A percentile compares a stretch with the other conserved stretches of the same genome.
Conservation (phyloP, 2,797 vertebrate genomes). For the Neosilurus hyrtlii region DNA sequence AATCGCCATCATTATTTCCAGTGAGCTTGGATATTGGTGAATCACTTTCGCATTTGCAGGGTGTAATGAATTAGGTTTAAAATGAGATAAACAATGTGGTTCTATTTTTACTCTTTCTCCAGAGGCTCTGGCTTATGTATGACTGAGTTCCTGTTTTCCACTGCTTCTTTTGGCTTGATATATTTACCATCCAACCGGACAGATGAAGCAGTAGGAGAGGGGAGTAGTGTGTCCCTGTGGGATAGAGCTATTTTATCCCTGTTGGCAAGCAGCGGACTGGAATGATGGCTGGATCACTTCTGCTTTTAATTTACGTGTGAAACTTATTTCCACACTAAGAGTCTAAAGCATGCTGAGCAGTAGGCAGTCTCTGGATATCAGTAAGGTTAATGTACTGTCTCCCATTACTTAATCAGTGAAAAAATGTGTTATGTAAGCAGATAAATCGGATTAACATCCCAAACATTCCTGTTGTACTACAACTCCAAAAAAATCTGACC, state of each 20-base stretch:
- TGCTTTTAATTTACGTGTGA: constrained; percentile 4
- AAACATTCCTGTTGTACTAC: constrained; percentile 11
- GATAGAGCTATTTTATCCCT: constrained; percentile 30
- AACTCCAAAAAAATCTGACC: background rate
- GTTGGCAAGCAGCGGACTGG: constrained; percentile 30
- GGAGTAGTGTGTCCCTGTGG: constrained; percentile 25
- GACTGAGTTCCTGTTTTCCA: constrained; percentile 32
- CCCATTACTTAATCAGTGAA: background rate
- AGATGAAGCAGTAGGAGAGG: constrained; percentile 36
- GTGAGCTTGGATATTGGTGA: constrained; percentile 20
- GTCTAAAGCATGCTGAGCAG: background rate
- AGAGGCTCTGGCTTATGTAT: constrained; percentile 27
- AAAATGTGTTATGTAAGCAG: constrained; percentile 12
- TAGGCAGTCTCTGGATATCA: constrained; percentile 8
- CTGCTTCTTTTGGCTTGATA: constrained; percentile 38
- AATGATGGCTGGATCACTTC: constrained; percentile 25
- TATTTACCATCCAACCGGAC: constrained; percentile 36
- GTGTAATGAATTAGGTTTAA: constrained; percentile 4
- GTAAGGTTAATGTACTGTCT: background rate
- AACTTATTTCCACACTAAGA: background rate
- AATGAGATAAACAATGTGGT: constrained; percentile 30
- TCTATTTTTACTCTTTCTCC: constrained; percentile 21
- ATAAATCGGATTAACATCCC: constrained; percentile 9
- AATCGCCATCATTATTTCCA: constrained; percentile 35
- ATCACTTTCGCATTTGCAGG: constrained; percentile 17